Base-by-base conservation (phyloP, 2,797 vertebrate genomes). In the Myripristis murdjan region DNA sequence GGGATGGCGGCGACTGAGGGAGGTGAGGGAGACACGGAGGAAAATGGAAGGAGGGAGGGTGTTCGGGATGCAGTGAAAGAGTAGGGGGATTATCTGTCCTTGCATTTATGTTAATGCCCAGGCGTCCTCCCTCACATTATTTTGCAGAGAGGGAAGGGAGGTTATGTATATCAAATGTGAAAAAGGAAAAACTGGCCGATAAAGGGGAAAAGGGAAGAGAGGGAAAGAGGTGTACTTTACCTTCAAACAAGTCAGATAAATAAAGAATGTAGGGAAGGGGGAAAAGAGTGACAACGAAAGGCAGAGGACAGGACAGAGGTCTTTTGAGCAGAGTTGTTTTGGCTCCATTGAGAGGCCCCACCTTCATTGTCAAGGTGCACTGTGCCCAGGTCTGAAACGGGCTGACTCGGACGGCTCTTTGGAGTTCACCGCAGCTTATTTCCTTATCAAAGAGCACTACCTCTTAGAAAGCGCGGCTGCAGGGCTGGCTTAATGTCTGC, bases 31-130 rank as follows among this genome's bases (percentile, higher is more conserved):
- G 33, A 14, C n/a, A 60, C 5, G n/a, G 20, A 15, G 31, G 48
- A 47, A 73, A 55, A 47, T 41, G 49, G 64, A 70, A 47, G 73
- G 68, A 77, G 68, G 65, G 31, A 5, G 6, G 52, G 35, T 55
- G 67, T 14, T 39, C 7, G 12, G 20, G 55, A 35, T 64, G 63
- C 67, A 26, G 51, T 74, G 28, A 82, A 64, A 61, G 65, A 51
- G 35, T 61, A 26, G 4, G 75, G 68, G 37, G 76, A 87, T 90
- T 78, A 87, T 85, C 72, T 74, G 83, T 82, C 84, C 86, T 86
- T 88, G 82, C 75, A 62, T 90, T 90, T 85, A 87, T 84, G 74
- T 60, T 80, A 68, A 89, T 74, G 31, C 69, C 55, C 68, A 77
- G 54, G 43, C 67, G 72, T 76, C 54, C 56, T 64, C 48, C 59